Evolutionary conservation across 2,888 invertebrate species (phyloP).

Genomic region (Escarpia spicata): DNA sequence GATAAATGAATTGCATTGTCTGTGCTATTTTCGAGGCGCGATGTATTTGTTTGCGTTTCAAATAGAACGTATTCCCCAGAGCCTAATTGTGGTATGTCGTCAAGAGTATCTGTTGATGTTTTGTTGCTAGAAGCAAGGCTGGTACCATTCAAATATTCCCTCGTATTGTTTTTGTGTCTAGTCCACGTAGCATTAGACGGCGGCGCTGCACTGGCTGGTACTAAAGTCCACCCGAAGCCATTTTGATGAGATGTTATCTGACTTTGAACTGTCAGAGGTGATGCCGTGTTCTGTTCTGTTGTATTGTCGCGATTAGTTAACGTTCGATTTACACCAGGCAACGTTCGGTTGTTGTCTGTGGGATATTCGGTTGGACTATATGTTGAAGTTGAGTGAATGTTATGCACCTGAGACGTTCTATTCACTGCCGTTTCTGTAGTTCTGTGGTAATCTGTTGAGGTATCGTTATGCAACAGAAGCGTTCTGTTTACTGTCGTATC

Average conservation of each 20-base stretch:
- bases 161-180: background rate
- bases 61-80: background rate
- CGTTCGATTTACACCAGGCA: background rate
- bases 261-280: background rate
- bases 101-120: background rate
- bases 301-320: background rate
- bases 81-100: background rate
- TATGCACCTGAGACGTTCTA: background rate
- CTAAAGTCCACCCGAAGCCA: background rate
- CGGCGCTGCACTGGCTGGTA: background rate
- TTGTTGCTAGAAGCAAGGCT: background rate
- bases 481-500: background rate
- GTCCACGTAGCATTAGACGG: background rate
- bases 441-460: background rate
- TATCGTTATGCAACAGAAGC: background rate
- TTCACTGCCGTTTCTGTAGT: background rate
- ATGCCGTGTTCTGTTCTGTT: background rate
- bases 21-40: background rate
- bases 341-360: background rate
- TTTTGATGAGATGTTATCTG: background rate
- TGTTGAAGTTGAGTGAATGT: background rate
- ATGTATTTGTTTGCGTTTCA: background rate
- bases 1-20: background rate
- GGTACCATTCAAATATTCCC: background rate
- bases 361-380: background rate